Percentiles rank a stretch among this genome's conserved stretches.
Evolutionary conservation across 2,888 invertebrate genomes (phyloP).

Genomic region (Apeira syringaria): DNA sequence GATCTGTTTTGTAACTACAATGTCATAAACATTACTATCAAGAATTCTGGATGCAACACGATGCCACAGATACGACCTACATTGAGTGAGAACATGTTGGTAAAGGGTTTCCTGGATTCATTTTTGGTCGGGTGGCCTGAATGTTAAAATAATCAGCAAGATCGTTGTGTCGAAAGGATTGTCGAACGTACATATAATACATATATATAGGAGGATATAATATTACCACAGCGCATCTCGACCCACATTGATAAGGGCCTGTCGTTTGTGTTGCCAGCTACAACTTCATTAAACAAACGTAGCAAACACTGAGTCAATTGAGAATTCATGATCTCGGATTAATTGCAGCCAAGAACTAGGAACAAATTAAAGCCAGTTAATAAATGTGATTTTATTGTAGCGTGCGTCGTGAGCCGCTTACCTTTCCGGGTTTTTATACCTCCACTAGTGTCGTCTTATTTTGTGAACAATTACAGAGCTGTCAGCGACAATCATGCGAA

Average conservation of each 20-base stretch:
- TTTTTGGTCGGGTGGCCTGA: too few relatives aligned
- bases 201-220: conserved; percentile 45
- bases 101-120: too few relatives aligned
- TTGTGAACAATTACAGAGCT: background rate
- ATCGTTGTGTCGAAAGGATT: conserved; percentile 3
- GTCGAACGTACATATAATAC: conserved; percentile 33
- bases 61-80: too few relatives aligned
- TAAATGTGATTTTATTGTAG: conserved; percentile 21
- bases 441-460: background rate
- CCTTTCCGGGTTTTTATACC: conserved; percentile 2
- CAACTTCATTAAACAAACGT: conserved; percentile 50
- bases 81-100: too few relatives aligned
- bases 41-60: too few relatives aligned
- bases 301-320: conserved; percentile 46
- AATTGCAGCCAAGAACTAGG: conserved; percentile 25
- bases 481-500: too few relatives aligned
- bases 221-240: conserved; percentile 64
- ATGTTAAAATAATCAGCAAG: too few relatives aligned
- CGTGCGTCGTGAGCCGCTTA: conserved; percentile 2
- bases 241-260: conserved; percentile 70
- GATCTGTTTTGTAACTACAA: too few relatives aligned
- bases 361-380: conserved; percentile 8
- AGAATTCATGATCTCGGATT: conserved; percentile 33
- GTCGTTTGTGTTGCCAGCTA: conserved; percentile 30
- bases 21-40: too few relatives aligned